Evolutionary conservation across 2,797 vertebrate genomes (phyloP).

Genomic region (Orientallactaga sibirica): DNA sequence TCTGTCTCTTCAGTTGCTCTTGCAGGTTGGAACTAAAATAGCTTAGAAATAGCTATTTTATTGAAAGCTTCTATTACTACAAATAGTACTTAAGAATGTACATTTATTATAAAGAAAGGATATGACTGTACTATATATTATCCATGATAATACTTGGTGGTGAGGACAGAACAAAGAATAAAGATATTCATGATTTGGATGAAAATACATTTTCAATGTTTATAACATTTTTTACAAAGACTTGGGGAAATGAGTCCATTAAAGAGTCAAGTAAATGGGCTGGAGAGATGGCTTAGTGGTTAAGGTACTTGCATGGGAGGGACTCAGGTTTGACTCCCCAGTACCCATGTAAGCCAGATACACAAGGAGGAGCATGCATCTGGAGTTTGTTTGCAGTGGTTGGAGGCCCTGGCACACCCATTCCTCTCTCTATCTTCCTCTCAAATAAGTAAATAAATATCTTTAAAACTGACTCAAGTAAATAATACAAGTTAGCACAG

Average conservation of each 20-base stretch:
- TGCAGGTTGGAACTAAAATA: not conserved
- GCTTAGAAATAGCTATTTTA: not conserved
- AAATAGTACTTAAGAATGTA: not conserved
- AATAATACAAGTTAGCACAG: not conserved
- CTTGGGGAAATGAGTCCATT: not conserved
- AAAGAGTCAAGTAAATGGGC: slow-evolving; percentile 8
- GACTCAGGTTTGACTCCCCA: too few species aligned
- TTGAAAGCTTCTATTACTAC: not conserved
- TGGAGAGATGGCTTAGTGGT: not conserved
- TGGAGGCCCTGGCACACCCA: too few species aligned
- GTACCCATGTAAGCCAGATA: too few species aligned
- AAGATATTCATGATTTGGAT: not conserved
- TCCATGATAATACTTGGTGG: not conserved
- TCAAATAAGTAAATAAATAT: too few species aligned
- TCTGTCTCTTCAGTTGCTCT: slow-evolving; percentile 14
- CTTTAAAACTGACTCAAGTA: not conserved
- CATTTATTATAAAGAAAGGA: slow-evolving; percentile 8
- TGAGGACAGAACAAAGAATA: not conserved
- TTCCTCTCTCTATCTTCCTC: too few species aligned
- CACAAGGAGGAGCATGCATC: too few species aligned
- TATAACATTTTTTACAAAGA: not conserved
- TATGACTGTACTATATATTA: not conserved
- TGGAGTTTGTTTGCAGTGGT: too few species aligned
- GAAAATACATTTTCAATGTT: slow-evolving; percentile 29
- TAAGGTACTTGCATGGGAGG: too few species aligned